Conservation (phyloP, 2,797 vertebrate species). For the Tokudaia tokunoshimensis region DNA sequence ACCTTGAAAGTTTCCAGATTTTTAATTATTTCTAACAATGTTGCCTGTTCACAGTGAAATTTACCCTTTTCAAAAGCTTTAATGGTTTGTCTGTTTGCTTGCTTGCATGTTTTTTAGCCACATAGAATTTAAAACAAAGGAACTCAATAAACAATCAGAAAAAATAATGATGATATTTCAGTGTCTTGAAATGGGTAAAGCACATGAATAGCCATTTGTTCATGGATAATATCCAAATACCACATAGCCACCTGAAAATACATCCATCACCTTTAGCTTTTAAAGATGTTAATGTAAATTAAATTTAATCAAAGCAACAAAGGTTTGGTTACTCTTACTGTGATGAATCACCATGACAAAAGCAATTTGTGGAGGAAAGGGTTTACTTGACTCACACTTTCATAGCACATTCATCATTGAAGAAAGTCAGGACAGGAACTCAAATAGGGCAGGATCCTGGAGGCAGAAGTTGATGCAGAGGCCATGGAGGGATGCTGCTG, state of each 20-base stretch:
- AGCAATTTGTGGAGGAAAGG: not conserved
- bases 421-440: too few species aligned
- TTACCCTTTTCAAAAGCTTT: not conserved
- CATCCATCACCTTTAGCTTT: not conserved
- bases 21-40: conserved; percentile 9
- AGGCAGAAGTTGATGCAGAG: not conserved
- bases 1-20: conserved; percentile 1
- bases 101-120: not conserved
- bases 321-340: not conserved
- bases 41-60: not conserved
- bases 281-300: not conserved
- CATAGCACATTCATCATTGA: too few species aligned
- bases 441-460: too few species aligned
- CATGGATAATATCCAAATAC: not conserved
- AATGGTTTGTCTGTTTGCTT: too few species aligned
- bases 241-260: not conserved
- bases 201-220: not conserved
- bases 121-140: not conserved
- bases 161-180: not conserved
- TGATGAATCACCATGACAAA: not conserved
- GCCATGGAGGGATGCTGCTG: not conserved
- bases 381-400: too few species aligned
- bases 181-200: not conserved
- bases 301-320: not conserved
- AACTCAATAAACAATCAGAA: not conserved